Evolutionary conservation across 2,797 vertebrate species (phyloP).

Genomic region (Lutra lutra): DNA sequence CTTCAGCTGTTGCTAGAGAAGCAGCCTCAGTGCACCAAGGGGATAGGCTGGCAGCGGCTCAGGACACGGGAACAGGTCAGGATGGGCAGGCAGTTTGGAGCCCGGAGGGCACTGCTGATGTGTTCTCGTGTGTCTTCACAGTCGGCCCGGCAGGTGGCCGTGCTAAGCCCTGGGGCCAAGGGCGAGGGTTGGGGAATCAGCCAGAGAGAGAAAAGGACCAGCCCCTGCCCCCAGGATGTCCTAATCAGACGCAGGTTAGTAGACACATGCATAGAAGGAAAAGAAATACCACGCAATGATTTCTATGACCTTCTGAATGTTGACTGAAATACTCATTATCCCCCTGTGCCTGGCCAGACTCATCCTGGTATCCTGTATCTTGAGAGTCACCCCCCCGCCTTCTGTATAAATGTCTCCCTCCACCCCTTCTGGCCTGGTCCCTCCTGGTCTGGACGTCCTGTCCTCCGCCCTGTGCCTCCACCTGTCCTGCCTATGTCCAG

Average conservation of each 20-base stretch:
- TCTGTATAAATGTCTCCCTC: background rate
- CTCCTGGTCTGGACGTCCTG: background rate
- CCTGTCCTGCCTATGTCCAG: background rate
- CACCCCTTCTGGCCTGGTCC: background rate
- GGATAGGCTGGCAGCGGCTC: background rate
- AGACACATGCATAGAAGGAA: background rate
- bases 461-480: background rate
- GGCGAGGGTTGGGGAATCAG: background rate
- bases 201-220: slow-evolving; percentile 9
- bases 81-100: background rate
- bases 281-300: background rate
- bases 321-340: slow-evolving; percentile 3
- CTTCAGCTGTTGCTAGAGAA: background rate
- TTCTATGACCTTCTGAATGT: slow-evolving; percentile 7
- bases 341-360: background rate
- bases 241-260: slow-evolving; percentile 31
- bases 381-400: background rate
- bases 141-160: background rate
- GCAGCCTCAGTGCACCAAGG: background rate
- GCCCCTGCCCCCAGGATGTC: background rate
- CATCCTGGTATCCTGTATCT: background rate
- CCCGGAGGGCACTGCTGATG: background rate
- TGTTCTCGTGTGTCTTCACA: background rate
- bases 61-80: background rate
- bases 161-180: background rate